Base-by-base conservation (phyloP, 2,797 vertebrate species). In the Falco columbarius region DNA sequence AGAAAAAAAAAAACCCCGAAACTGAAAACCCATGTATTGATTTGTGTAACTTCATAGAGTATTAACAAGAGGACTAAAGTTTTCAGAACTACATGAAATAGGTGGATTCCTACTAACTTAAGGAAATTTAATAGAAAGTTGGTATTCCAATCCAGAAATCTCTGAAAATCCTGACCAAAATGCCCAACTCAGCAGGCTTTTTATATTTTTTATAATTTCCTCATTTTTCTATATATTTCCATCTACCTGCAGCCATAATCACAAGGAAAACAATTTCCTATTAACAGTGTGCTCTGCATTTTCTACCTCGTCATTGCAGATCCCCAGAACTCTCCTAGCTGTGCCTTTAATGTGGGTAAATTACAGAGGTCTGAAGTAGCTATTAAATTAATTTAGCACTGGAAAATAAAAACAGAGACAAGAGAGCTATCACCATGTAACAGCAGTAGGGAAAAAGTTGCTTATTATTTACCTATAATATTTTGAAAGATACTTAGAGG, bases 381-480 rank as follows among this genome's bases (percentile, higher is more conserved):
- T 38, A 47, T 67, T 74, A 80, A 94, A 90, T 90, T 91, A 96
- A 96, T 94, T 92, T 86, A 90, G 51, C 54, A 75, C 62, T 44
- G 29, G 38, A 86, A 95, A 83, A 95, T 81, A 71, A 75, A 86
- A 80, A 51, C 5, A 14, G 59, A 84, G 74, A 90, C 76, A 81
- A 91, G 58, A 92, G 61, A 86, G 55, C 34, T 86, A 89, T 86
- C 70, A 29, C 14, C 5, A 3, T 42, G 14, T 58, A 90, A 56
- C 66, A 94, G 83, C 73, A 84, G 46, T 26, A 84, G 62, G 23
- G 49, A 55, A 85, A 85, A 51, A 68, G 24, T 16, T 92, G 26
- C 29, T 86, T 92, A 42, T 91, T 95, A 94, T 93, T 93, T 93
- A 94, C 63, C 38, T 52, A 44, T 49, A 86, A 62, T 65, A 63